Percentiles rank a stretch among this genome's conserved stretches.
phyloP scores from a whole-genome alignment of 2,113 vertebrate genomes.

The Amia ocellicauda region DNA sequence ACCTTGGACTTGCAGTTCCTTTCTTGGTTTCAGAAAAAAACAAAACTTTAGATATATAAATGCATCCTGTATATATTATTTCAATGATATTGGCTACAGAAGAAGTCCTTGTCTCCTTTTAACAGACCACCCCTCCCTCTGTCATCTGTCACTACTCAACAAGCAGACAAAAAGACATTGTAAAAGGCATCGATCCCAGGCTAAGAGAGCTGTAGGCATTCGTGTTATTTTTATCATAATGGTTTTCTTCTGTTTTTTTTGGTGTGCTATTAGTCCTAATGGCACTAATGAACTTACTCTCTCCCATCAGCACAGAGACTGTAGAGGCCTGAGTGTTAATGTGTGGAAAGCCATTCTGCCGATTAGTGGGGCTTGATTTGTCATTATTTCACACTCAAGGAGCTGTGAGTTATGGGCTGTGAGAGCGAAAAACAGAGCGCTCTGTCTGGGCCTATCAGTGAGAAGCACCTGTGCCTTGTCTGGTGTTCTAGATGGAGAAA shows the following conservation, averaged over 20 bases:
- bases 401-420: neutral
- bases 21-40: too few species aligned
- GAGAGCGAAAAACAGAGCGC: neutral
- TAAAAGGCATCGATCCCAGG: constrained; percentile 35
- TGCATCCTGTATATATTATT: too few species aligned
- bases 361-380: too few species aligned
- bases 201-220: constrained; percentile 14
- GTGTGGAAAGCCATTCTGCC: neutral
- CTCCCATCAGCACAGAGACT: neutral
- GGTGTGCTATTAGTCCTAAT: constrained; percentile 12
- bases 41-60: too few species aligned
- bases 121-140: constrained; percentile 3
- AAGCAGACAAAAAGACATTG: constrained; percentile 19
- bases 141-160: constrained; percentile 3
- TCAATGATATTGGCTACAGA: neutral
- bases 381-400: neutral
- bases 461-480: neutral
- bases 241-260: constrained; percentile 19
- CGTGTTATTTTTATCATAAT: too few species aligned
- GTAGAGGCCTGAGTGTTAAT: neutral
- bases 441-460: neutral
- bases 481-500: neutral
- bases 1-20: too few species aligned
- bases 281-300: constrained; percentile 13
- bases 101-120: constrained; percentile 15